phyloP scores from a whole-genome alignment of 2,113 vertebrate species.

The Nanorana parkeri region DNA sequence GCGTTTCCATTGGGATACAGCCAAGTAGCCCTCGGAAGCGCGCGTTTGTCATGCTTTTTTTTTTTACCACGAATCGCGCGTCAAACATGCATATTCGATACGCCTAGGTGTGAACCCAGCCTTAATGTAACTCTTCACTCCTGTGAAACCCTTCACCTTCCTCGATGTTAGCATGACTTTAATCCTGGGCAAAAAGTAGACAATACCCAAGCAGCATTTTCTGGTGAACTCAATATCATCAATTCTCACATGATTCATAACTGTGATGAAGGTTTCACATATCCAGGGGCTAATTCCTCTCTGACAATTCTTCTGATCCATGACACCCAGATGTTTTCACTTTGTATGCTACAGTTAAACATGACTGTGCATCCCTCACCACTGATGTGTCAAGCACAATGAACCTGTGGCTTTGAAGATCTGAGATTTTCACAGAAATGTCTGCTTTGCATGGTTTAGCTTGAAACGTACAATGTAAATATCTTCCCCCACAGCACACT shows the following conservation, averaged over 20 bases:
- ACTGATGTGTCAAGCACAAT: constrained; percentile 4
- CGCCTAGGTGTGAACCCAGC: too few species aligned
- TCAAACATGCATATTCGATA: too few species aligned
- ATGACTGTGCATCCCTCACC: constrained; percentile 24
- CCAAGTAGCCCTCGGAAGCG: too few species aligned
- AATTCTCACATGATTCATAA: background rate
- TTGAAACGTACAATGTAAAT: background rate
- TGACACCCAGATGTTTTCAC: constrained; percentile 6
- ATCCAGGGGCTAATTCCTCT: background rate
- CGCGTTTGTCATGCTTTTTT: too few species aligned
- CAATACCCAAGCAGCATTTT: too few species aligned
- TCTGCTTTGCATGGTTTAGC: constrained; percentile 20
- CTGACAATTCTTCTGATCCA: background rate
- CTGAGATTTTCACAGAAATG: constrained; percentile 3
- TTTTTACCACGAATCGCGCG: too few species aligned
- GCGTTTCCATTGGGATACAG: too few species aligned
- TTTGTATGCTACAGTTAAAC: constrained; percentile 17
- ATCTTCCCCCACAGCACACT: constrained; percentile 2
- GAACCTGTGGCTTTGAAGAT: constrained; percentile 37
- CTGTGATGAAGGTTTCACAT: background rate
- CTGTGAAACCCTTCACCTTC: too few species aligned
- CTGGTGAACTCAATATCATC: background rate
- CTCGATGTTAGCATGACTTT: too few species aligned
- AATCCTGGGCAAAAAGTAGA: too few species aligned
- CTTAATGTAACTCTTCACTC: too few species aligned